These are phyloP conservation scores for Nematostella vectensis DNA, from an alignment of 92 coral and sea anemone genomes.

Conservation along the genomic window DNA sequence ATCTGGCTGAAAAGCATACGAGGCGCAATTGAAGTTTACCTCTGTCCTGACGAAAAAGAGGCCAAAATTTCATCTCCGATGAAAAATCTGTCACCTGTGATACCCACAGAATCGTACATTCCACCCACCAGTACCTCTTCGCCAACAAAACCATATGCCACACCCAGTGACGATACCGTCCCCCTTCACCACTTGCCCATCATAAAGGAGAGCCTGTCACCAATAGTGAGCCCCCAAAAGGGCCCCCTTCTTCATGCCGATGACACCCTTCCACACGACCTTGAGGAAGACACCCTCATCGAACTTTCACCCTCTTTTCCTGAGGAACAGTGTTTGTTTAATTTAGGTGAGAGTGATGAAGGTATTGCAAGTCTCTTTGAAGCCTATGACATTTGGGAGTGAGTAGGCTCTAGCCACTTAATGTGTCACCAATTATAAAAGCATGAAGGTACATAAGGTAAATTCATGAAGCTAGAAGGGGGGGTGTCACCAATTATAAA, in stretches of 20 bases:
- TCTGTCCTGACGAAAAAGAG: conserved; percentile 87
- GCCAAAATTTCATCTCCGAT: conserved; percentile 52
- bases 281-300: conserved; percentile 66
- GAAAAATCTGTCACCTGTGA: conserved; percentile 69
- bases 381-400: conserved; percentile 31
- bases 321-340: conserved; percentile 66
- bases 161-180: conserved; percentile 7
- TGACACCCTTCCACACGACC: conserved; percentile 49
- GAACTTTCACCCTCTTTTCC: conserved; percentile 74
- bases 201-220: conserved; percentile 16
- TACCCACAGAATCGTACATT: not conserved
- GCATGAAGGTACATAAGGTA: too few species aligned
- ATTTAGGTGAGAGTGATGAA: conserved; percentile 78
- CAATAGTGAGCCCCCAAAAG: conserved; percentile 42
- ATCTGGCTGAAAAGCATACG: conserved; percentile 85
- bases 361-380: conserved; percentile 88
- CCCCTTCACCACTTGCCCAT: conserved; percentile 11
- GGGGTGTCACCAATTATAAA: too few species aligned
- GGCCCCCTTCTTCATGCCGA: conserved; percentile 34
- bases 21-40: conserved; percentile 88
- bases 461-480: too few species aligned
- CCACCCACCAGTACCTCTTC: not conserved
- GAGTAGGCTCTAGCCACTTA: too few species aligned
- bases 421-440: too few species aligned
- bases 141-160: not conserved